Evolutionary conservation across 2,113 vertebrate species (phyloP).

Genomic region (Sitta europaea): DNA sequence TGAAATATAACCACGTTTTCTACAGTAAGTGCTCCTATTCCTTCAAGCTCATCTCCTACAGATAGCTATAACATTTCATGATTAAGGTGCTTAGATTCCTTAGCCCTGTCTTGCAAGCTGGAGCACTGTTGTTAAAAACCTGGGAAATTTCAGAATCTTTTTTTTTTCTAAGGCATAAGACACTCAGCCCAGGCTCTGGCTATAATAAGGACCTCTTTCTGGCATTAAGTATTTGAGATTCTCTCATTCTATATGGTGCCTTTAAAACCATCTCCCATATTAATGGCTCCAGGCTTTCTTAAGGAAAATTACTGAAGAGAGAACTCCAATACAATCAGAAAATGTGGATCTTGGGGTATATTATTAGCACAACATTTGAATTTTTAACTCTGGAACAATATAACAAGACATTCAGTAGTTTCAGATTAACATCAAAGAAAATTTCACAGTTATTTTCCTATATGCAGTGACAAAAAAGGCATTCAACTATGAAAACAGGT

Average conservation of each 20-base stretch:
- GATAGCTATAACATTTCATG: background rate
- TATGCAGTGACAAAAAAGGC: background rate
- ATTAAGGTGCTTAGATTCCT: background rate
- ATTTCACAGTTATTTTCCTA: background rate
- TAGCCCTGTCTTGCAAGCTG: background rate
- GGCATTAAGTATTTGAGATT: background rate
- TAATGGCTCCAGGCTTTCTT: background rate
- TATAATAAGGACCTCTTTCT: background rate
- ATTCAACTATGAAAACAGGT: background rate
- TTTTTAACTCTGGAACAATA: background rate
- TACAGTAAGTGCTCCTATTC: constrained; percentile 29
- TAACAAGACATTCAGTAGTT: background rate
- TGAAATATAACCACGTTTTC: constrained; percentile 51
- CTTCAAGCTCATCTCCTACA: constrained; percentile 31
- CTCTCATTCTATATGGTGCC: background rate
- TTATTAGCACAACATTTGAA: background rate
- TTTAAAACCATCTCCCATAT: background rate
- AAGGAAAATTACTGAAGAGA: background rate
- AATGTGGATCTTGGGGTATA: background rate
- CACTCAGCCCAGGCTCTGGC: background rate
- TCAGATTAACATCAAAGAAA: background rate
- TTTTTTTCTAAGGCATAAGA: background rate
- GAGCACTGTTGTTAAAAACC: background rate
- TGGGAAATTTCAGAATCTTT: background rate
- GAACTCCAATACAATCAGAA: background rate